These are phyloP conservation scores for Zaprionus inermis DNA, from an alignment of 1,140 invertebrate genomes.

Conservation along the genomic window DNA sequence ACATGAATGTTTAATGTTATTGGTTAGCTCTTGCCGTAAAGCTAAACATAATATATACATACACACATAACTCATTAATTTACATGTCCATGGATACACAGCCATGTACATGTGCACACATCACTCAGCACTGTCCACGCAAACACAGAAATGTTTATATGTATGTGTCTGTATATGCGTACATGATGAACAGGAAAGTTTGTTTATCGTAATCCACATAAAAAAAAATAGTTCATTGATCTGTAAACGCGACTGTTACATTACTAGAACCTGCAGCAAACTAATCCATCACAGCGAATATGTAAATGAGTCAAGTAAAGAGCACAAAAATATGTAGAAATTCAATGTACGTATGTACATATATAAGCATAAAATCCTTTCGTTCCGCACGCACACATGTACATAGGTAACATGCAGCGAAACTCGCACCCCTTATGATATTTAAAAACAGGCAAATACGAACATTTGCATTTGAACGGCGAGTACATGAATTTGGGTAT, in stretches of 20 bases:
- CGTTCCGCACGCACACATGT: not conserved
- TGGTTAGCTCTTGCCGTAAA: too few species aligned
- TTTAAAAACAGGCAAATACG: constrained; percentile 9
- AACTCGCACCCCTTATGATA: not conserved
- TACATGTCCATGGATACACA: too few species aligned
- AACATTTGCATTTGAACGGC: constrained; percentile 3
- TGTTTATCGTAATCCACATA: too few species aligned
- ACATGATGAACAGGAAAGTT: not conserved
- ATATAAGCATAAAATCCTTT: constrained; percentile 40
- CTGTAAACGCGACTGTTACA: too few species aligned
- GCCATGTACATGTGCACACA: too few species aligned
- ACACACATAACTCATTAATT: too few species aligned
- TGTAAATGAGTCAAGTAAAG: not conserved
- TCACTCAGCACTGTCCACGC: too few species aligned
- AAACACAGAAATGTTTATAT: constrained; percentile 4
- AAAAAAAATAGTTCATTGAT: too few species aligned
- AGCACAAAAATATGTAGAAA: not conserved
- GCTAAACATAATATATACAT: too few species aligned
- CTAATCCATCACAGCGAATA: too few species aligned
- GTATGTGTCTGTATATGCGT: not conserved
- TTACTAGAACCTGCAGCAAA: too few species aligned
- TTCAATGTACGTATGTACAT: constrained; percentile 10
- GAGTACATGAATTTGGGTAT: not conserved
- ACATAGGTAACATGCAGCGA: constrained; percentile 7
- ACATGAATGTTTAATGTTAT: too few species aligned